phyloP scores from a whole-genome alignment of 2,797 vertebrate genomes.

The Aselliscus stoliczkanus region DNA sequence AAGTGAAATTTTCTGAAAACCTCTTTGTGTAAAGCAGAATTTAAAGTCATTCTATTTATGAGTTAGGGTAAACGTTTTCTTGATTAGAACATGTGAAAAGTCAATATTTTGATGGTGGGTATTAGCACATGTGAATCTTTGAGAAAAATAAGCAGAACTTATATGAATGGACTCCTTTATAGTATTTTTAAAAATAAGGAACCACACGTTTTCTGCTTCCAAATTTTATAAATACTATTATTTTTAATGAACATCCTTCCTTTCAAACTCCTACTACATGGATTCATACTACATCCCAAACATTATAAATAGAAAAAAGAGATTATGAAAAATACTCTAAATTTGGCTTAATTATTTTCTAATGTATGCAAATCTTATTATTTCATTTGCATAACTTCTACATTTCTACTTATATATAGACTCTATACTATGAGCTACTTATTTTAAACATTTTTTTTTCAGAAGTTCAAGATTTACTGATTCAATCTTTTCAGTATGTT shows the following conservation, averaged over 20 bases:
- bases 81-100: not conserved
- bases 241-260: conserved; percentile 21
- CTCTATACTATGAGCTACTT: not conserved
- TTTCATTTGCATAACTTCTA: not conserved
- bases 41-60: conserved; percentile 22
- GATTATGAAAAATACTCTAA: not conserved
- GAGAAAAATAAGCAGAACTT: conserved; percentile 18
- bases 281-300: not conserved
- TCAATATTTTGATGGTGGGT: not conserved
- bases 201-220: not conserved
- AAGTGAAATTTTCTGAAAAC: conserved; percentile 22
- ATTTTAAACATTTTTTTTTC: conserved; percentile 49
- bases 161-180: not conserved
- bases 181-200: not conserved
- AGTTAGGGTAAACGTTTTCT: not conserved
- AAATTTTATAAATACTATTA: not conserved
- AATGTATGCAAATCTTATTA: not conserved
- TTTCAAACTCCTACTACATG: not conserved
- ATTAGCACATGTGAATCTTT: not conserved
- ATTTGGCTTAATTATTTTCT: conserved; percentile 11
- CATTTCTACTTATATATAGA: not conserved
- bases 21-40: not conserved
- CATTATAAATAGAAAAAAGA: not conserved
- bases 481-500: not conserved
- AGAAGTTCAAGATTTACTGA: conserved; percentile 33